These are phyloP conservation scores for Petrocephalus schoutedeni DNA, from an alignment of 2,797 vertebrate genomes.

Conservation along the genomic window DNA sequence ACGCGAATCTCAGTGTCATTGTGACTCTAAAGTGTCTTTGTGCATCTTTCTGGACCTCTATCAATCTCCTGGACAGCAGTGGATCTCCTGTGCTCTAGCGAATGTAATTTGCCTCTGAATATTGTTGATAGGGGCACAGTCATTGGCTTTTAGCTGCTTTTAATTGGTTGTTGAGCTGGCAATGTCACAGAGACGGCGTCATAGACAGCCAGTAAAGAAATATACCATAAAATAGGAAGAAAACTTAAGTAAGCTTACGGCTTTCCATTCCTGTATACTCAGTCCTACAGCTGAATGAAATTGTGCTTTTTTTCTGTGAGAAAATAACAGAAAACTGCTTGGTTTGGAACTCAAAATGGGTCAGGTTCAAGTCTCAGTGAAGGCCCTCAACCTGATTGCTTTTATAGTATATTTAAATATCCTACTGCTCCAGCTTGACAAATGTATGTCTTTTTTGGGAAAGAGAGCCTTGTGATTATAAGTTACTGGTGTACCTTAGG, in stretches of 20 bases:
- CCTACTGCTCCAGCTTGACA: background rate
- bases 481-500: background rate
- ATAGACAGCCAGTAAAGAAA: background rate
- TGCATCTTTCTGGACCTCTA: background rate
- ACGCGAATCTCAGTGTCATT: background rate
- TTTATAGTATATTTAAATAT: conserved; percentile 17
- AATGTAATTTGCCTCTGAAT: background rate
- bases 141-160: background rate
- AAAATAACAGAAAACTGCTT: conserved; percentile 1
- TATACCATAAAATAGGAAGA: background rate
- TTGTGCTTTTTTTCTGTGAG: background rate
- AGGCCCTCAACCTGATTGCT: background rate
- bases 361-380: background rate
- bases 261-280: background rate
- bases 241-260: background rate
- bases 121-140: background rate
- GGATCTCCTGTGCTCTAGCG: background rate
- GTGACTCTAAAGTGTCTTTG: background rate
- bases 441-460: background rate
- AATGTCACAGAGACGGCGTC: background rate
- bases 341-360: background rate
- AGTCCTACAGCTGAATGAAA: background rate
- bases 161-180: background rate
- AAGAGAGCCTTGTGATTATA: background rate
- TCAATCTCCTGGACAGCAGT: background rate